These are phyloP conservation scores for Mimumesa dahlbomi DNA, from an alignment of 2,888 invertebrate species.

Conservation along the genomic window DNA sequence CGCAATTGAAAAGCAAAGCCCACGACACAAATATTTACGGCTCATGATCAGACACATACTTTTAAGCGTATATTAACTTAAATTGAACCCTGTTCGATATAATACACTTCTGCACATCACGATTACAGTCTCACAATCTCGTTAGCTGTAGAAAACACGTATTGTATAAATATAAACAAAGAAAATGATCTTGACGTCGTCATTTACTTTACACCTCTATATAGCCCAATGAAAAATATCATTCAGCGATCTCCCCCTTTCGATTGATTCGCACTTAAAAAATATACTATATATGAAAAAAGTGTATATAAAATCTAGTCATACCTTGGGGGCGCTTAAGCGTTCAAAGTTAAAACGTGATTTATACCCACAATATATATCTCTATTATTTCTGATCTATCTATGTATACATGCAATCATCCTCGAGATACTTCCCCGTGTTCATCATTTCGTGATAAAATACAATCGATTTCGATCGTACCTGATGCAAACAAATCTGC, in stretches of 20 bases:
- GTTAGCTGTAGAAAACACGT: slow-evolving; percentile 61
- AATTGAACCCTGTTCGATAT: slow-evolving; percentile 74
- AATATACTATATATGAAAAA: slow-evolving; percentile 74
- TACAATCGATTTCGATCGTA: slow-evolving; percentile 31
- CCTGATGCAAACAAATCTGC: slow-evolving; percentile 31
- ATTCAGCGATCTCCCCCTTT: slow-evolving; percentile 39
- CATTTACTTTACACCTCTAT: slow-evolving; percentile 26
- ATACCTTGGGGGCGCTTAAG: slow-evolving; percentile 62
- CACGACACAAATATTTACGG: slow-evolving; percentile 48
- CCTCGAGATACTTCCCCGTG: slow-evolving; percentile 31
- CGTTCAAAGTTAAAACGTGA: slow-evolving; percentile 60
- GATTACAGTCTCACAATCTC: slow-evolving; percentile 67
- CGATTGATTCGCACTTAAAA: slow-evolving; percentile 67
- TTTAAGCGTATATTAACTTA: slow-evolving; percentile 63
- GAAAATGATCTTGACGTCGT: slow-evolving; percentile 45
- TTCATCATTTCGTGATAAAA: slow-evolving; percentile 41
- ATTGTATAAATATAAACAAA: slow-evolving; percentile 57
- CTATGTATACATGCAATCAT: slow-evolving; percentile 22
- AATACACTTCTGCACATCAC: slow-evolving; percentile 62
- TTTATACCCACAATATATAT: slow-evolving; percentile 34
- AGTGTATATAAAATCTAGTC: slow-evolving; percentile 74
- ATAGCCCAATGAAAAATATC: slow-evolving; percentile 45
- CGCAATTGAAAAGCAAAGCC: slow-evolving; percentile 57
- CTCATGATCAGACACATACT: slow-evolving; percentile 55
- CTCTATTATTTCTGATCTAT: slow-evolving; percentile 15